Evolutionary conservation across 1,140 invertebrate genomes (phyloP).

Genomic region (Caenorhabditis briggsae): DNA sequence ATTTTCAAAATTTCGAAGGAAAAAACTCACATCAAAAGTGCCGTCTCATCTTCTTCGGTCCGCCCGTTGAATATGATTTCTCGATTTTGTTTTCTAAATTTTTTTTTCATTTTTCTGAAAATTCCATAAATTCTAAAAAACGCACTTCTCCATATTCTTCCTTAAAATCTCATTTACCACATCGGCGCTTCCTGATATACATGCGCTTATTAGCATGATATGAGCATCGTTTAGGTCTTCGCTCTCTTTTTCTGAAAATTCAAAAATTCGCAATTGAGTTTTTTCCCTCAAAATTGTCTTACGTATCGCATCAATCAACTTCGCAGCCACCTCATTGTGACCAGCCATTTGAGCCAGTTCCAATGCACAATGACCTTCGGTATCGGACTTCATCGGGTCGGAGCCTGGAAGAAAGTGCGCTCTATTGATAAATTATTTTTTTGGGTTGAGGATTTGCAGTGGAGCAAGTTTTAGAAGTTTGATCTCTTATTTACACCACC

Average conservation of each 20-base stretch:
- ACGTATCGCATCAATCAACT: constrained; percentile 84
- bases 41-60: constrained; percentile 50
- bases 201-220: constrained; percentile 67
- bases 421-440: no score
- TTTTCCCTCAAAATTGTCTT: no score
- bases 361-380: constrained; percentile 65
- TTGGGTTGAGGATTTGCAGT: not conserved
- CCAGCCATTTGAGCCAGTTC: constrained; percentile 85
- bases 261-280: no score
- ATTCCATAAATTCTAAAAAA: constrained; percentile 48
- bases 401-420: constrained; percentile 6
- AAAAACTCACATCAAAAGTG: constrained; percentile 55
- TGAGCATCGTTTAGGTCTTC: constrained; percentile 63
- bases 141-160: constrained; percentile 39
- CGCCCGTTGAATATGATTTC: constrained; percentile 59
- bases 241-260: constrained; percentile 70
- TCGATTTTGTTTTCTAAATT: constrained; percentile 7
- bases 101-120: not conserved
- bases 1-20: no score
- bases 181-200: constrained; percentile 67
- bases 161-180: constrained; percentile 52
- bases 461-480: not conserved
- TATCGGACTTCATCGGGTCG: constrained; percentile 46
- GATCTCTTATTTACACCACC: not conserved
- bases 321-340: constrained; percentile 82